These are phyloP conservation scores for Podocnemis expansa DNA, from an alignment of 2,113 vertebrate genomes.

Conservation along the genomic window DNA sequence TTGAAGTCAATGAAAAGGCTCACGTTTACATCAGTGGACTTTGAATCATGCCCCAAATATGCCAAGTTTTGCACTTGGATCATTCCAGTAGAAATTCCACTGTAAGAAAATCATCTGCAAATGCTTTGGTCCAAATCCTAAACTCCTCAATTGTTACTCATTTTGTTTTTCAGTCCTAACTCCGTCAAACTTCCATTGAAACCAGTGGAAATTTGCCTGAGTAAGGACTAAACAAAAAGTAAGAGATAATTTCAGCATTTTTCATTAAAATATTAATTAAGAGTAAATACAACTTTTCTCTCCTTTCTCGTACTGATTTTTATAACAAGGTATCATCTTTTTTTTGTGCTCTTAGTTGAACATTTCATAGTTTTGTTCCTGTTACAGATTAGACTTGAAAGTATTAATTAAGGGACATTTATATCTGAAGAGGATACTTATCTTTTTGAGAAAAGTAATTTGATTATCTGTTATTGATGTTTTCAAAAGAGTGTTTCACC, in stretches of 20 bases:
- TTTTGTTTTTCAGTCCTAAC: not conserved
- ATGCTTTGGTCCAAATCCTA: not conserved
- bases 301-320: not conserved
- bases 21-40: not conserved
- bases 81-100: not conserved
- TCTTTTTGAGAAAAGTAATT: not conserved
- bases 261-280: not conserved
- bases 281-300: not conserved
- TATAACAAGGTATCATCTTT: not conserved
- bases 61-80: not conserved
- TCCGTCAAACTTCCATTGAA: rapidly evolving
- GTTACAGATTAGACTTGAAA: not conserved
- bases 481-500: not conserved
- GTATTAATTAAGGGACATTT: not conserved
- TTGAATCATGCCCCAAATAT: not conserved
- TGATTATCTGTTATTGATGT: not conserved
- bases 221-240: not conserved
- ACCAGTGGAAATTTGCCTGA: not conserved
- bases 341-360: not conserved
- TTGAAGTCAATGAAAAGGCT: not conserved
- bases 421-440: not conserved
- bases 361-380: not conserved
- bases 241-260: not conserved
- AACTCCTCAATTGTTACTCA: rapidly evolving
- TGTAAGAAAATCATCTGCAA: not conserved